phyloP scores from a whole-genome alignment of 2,797 vertebrate species.

The Lepilemur septentrionalis region DNA sequence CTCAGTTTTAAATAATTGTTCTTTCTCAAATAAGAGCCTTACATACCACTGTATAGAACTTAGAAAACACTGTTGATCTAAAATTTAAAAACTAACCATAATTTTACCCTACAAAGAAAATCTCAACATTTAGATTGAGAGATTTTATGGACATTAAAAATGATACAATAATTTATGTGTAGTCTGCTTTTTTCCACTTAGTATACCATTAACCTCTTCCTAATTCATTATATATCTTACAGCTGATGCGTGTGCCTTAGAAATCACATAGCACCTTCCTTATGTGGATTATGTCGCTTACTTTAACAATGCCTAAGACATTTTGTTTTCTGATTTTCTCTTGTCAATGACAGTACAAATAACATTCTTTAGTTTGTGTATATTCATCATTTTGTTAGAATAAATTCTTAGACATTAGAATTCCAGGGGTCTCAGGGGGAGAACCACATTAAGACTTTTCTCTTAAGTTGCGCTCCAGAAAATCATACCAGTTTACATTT shows the following conservation, averaged over 20 bases:
- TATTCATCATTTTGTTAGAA: background rate
- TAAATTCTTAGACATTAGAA: background rate
- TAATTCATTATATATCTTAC: background rate
- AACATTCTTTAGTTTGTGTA: background rate
- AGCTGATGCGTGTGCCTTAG: background rate
- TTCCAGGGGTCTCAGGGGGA: background rate
- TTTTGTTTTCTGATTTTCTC: background rate
- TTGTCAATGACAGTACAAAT: background rate
- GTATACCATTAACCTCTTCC: background rate
- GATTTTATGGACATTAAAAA: background rate
- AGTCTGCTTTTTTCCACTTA: background rate
- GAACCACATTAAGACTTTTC: background rate
- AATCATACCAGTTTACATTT: background rate
- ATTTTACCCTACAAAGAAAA: background rate
- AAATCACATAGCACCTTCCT: background rate
- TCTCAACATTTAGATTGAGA: background rate
- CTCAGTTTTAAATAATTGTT: background rate
- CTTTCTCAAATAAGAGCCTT: background rate
- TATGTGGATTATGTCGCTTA: background rate
- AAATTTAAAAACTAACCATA: background rate
- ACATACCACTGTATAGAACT: background rate
- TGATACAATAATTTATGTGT: background rate
- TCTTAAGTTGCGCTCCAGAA: background rate
- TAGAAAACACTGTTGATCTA: background rate
- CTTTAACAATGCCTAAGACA: background rate